Base-by-base conservation (phyloP, 2,888 invertebrate species). In the Mystacides longicornis region DNA sequence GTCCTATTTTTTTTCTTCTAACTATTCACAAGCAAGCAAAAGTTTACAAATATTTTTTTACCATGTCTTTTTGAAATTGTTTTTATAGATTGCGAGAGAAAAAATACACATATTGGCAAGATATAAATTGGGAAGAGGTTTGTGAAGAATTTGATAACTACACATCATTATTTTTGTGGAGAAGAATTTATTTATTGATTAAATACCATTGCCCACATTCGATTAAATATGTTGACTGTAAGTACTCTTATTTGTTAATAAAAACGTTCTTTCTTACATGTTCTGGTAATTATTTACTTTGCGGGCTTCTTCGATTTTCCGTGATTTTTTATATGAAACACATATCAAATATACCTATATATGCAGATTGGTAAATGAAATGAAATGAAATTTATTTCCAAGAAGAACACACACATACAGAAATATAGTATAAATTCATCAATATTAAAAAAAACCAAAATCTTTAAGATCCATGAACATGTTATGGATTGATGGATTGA, bases 51-150 rank as follows among this genome's bases (percentile, higher is more conserved):
- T 27, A 27, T 27, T 5, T 7, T 11, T 7, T 27, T 27, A 7
- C 27, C 11, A 27, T 27, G 11, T 37, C 16, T 37, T 37, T 14
- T 14, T n/a, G 16, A 37, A 37, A n/a, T 7, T 45, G 5, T n/a
- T 45, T n/a, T 45, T 45, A 20, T 19, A 51, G 56, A 19, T 49
- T 56, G 19, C 22, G n/a, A 7, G 33, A 23, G 18, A 50, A 46
- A 51, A 46, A 27, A 33, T 56, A 52, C 23, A n/a, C 9, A 2
- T 50, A 33, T 42, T 56, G 56, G 56, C 37, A 56, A 53, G 51
- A 53, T 11, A 31, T 51, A 21, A 31, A 27, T 16, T 56, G 56
- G 56, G 46, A 46, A 23, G 53, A 53, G 9, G 21, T 56, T n/a
- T 23, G 46, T 3, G 18, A 22, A n/a, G 16, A 50, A n/a, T 56